These are phyloP conservation scores for Meloidogyne chitwoodi DNA, from an alignment of 1,140 invertebrate species.

Conservation along the genomic window DNA sequence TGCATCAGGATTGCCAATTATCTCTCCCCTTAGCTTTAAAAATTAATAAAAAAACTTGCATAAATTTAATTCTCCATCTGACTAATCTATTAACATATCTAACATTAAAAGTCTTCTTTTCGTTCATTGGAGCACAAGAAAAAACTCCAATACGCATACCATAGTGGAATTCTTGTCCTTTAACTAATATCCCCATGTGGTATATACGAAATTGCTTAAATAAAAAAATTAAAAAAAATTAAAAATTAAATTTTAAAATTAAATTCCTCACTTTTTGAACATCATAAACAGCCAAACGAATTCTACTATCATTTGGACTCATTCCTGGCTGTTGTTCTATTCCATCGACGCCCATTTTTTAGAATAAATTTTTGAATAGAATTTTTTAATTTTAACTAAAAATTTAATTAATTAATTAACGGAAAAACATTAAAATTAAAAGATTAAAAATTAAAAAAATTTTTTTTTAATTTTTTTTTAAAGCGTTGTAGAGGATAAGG, in stretches of 20 bases:
- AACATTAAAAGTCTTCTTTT: constrained; percentile 4
- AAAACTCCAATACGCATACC: constrained; percentile 15
- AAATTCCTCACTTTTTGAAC: neutral
- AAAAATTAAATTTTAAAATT: too few relatives aligned
- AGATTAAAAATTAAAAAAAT: too few relatives aligned
- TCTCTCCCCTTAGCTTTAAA: neutral
- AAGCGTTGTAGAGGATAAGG: too few relatives aligned
- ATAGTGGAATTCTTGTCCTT: constrained; percentile 12
- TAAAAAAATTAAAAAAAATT: neutral
- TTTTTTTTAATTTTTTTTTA: too few relatives aligned
- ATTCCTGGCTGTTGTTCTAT: neutral
- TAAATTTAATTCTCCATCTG: constrained; percentile 16
- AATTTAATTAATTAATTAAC: neutral
- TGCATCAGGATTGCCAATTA: too few relatives aligned
- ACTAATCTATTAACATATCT: constrained; percentile 6
- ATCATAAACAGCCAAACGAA: neutral
- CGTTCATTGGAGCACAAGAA: constrained; percentile 9
- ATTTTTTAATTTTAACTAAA: neutral
- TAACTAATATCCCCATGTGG: constrained; percentile 9
- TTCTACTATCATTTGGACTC: neutral
- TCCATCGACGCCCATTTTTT: neutral
- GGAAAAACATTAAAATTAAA: too few relatives aligned
- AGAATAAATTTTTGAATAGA: neutral
- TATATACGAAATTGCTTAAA: constrained; percentile 11
- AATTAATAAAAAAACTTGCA: neutral